A percentile compares a stretch with the other conserved stretches of the same genome.
These are phyloP conservation scores for Porites australiensis DNA, from an alignment of 64 coral and sea anemone genomes.

Conservation along the genomic window DNA sequence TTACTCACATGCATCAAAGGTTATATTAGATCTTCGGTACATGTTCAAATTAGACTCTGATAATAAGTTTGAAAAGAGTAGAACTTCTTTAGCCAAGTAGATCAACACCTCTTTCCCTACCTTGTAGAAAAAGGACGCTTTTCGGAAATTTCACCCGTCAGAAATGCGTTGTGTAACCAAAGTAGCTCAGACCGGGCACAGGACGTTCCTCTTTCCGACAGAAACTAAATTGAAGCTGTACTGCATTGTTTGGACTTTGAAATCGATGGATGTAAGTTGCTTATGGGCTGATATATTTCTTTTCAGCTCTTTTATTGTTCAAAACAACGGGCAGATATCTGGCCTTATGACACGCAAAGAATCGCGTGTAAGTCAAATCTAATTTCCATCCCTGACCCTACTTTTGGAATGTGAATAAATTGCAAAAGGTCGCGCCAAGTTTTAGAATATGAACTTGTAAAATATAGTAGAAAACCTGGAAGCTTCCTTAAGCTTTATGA, in stretches of 20 bases:
- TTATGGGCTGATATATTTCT: conserved; percentile 10
- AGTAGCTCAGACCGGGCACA: no score
- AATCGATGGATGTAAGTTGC: not conserved
- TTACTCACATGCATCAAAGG: no score
- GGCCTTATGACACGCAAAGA: conserved; percentile 8
- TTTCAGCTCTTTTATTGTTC: conserved; percentile 17
- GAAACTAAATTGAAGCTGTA: not conserved
- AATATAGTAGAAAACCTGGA: not conserved
- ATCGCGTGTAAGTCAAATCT: not conserved
- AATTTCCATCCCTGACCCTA: not conserved
- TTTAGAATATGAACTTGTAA: not conserved
- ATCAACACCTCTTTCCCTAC: no score
- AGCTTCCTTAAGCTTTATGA: not conserved
- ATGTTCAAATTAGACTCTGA: no score
- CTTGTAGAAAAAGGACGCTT: no score
- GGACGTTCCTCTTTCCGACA: no score
- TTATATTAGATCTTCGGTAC: no score
- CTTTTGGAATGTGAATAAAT: not conserved
- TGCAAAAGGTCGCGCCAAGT: not conserved
- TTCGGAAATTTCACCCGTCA: no score
- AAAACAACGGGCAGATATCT: conserved; percentile 48
- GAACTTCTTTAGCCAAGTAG: no score
- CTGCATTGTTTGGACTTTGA: not conserved
- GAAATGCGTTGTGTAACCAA: no score
- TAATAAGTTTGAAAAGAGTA: no score